These are phyloP conservation scores for Liparis tanakae DNA, from an alignment of 2,797 vertebrate species.

Conservation along the genomic window DNA sequence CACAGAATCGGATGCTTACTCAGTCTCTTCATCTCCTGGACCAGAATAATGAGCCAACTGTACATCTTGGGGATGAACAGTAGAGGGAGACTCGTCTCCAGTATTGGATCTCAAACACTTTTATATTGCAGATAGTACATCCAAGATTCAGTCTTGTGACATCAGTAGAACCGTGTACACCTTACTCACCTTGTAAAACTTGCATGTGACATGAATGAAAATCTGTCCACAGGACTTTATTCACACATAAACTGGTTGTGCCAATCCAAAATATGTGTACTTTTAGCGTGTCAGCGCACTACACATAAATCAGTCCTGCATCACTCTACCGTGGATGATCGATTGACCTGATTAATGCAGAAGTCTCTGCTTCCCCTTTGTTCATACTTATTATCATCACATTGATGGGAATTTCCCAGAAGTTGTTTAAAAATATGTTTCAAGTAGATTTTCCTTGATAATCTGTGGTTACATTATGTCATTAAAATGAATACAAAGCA, in stretches of 20 bases:
- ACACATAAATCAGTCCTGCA: slow-evolving; percentile 21
- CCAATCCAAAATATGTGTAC: not conserved
- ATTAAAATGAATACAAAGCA: slow-evolving; percentile 19
- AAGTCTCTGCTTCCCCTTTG: slow-evolving; percentile 24
- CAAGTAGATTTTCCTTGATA: not conserved
- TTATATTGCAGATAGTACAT: slow-evolving; percentile 1
- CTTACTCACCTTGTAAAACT: not conserved
- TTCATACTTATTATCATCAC: not conserved
- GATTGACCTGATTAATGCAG: slow-evolving; percentile 29
- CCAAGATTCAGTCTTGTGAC: not conserved
- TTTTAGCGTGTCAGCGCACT: slow-evolving; percentile 18
- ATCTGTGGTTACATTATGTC: not conserved
- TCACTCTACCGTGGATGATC: slow-evolving; percentile 24
- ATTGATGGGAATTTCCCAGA: slow-evolving; percentile 3
- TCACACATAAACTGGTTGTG: too few relatives aligned
- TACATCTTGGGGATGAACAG: slow-evolving; percentile 58
- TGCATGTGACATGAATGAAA: not conserved
- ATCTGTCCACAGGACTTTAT: not conserved
- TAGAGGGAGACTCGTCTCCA: slow-evolving; percentile 72
- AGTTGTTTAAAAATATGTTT: not conserved
- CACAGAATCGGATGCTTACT: not conserved
- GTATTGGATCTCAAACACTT: not conserved
- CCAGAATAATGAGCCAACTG: slow-evolving; percentile 9
- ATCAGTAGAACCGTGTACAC: slow-evolving; percentile 13
- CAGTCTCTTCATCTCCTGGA: not conserved